Evolutionary conservation across 2,888 invertebrate species (phyloP).

Genomic region (Plebejus anna): DNA sequence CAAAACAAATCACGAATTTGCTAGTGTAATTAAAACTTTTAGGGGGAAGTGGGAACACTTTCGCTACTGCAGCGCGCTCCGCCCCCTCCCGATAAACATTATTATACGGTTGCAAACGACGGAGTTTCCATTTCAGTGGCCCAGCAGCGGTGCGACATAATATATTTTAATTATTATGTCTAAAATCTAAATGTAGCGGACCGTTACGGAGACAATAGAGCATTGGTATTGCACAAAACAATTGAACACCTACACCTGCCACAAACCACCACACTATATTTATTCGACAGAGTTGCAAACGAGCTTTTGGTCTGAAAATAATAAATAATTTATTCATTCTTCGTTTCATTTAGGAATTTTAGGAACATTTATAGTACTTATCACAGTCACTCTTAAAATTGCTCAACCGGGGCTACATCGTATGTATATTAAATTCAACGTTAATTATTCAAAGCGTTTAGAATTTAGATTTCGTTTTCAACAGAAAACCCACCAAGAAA

Average conservation of each 20-base stretch:
- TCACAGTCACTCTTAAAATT: not conserved
- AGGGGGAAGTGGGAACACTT: not conserved
- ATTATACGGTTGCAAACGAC: not conserved
- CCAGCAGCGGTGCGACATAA: not conserved
- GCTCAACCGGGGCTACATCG: not conserved
- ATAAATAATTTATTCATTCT: not conserved
- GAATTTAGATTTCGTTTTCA: not conserved
- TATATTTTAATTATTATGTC: not conserved
- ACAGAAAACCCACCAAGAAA: not conserved
- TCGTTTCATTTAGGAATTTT: not conserved
- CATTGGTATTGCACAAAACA: not conserved
- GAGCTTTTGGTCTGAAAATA: not conserved
- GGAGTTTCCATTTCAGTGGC: not conserved
- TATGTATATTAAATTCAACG: not conserved
- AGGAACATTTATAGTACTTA: not conserved
- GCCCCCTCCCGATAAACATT: not conserved
- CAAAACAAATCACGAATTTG: slow-evolving; percentile 34
- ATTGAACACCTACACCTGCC: not conserved
- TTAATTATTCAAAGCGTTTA: not conserved
- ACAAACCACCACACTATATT: not conserved
- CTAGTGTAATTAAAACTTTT: slow-evolving; percentile 35
- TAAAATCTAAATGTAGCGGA: not conserved
- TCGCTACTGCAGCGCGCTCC: not conserved
- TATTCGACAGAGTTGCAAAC: not conserved
- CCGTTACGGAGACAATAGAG: not conserved